Conservation (phyloP, 2,888 invertebrate species). For the Acronicta aceris region DNA sequence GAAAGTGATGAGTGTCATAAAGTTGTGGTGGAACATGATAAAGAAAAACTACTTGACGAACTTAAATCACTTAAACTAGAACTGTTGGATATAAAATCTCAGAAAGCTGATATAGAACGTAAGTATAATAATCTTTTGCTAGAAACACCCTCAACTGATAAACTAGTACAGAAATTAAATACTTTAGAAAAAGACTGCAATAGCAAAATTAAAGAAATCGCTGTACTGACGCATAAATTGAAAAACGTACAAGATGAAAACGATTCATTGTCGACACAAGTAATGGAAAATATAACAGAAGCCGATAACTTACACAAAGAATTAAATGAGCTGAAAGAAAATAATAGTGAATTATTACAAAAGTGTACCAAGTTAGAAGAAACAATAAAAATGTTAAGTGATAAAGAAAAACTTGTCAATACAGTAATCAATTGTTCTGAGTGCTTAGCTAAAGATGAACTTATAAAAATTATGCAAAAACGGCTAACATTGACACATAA, state of each 20-base stretch:
- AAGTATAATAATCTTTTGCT: constrained; percentile 72
- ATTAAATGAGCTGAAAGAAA: constrained; percentile 65
- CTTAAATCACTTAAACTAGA: constrained; percentile 61
- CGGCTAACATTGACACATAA: constrained; percentile 57
- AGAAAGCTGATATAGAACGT: constrained; percentile 68
- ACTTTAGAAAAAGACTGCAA: constrained; percentile 70
- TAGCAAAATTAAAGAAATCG: constrained; percentile 65
- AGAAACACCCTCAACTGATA: constrained; percentile 70
- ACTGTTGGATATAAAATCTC: constrained; percentile 58
- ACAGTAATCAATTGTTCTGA: constrained; percentile 55
- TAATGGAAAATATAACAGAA: constrained; percentile 90
- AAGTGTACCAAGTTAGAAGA: constrained; percentile 63
- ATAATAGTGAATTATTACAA: constrained; percentile 61
- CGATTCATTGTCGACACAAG: constrained; percentile 87
- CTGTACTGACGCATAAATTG: constrained; percentile 67
- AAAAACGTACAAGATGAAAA: constrained; percentile 84
- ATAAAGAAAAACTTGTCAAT: constrained; percentile 21
- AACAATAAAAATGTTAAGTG: constrained; percentile 35
- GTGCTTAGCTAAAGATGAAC: constrained; percentile 66
- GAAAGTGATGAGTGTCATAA: constrained; percentile 58
- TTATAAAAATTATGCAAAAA: constrained; percentile 57
- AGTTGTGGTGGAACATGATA: constrained; percentile 44
- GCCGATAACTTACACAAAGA: constrained; percentile 82
- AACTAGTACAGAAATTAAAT: constrained; percentile 69
- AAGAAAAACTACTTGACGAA: constrained; percentile 56